Conservation (phyloP, 2,113 vertebrate genomes). For the Tyto alba region DNA sequence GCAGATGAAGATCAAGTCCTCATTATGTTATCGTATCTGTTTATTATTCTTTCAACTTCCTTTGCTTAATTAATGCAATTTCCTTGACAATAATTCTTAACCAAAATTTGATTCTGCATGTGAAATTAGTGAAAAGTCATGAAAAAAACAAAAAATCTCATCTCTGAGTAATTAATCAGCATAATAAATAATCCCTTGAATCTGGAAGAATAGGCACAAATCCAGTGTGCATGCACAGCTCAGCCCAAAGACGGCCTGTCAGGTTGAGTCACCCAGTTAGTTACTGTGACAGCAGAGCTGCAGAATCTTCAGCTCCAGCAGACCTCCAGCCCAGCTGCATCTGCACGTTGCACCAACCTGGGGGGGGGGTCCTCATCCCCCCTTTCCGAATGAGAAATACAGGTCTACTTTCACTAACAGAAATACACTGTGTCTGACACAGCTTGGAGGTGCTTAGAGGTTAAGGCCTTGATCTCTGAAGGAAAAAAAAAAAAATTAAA, state of each 20-base stretch:
- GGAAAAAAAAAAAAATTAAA: background rate
- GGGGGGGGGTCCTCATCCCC: background rate
- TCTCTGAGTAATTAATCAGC: background rate
- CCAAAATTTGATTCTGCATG: background rate
- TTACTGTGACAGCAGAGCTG: background rate
- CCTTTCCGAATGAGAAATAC: accelerated
- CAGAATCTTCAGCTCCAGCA: background rate
- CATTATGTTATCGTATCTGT: background rate
- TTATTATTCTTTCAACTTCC: background rate
- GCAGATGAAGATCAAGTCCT: background rate
- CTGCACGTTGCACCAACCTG: background rate
- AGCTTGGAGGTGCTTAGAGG: background rate
- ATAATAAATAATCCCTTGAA: background rate
- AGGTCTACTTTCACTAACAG: background rate
- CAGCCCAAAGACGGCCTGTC: background rate
- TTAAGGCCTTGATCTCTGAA: background rate
- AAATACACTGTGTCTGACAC: background rate
- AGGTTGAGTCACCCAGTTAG: background rate
- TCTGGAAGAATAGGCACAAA: background rate
- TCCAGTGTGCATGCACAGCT: background rate
- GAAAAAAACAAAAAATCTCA: background rate
- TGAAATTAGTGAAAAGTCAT: background rate
- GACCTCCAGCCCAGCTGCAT: background rate
- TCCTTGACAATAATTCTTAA: background rate
- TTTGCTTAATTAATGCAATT: background rate